Evolutionary conservation across 2,113 vertebrate genomes (phyloP), one percentile per base, ranked within the genome.

Genomic region (Bambusicola thoracicus): DNA sequence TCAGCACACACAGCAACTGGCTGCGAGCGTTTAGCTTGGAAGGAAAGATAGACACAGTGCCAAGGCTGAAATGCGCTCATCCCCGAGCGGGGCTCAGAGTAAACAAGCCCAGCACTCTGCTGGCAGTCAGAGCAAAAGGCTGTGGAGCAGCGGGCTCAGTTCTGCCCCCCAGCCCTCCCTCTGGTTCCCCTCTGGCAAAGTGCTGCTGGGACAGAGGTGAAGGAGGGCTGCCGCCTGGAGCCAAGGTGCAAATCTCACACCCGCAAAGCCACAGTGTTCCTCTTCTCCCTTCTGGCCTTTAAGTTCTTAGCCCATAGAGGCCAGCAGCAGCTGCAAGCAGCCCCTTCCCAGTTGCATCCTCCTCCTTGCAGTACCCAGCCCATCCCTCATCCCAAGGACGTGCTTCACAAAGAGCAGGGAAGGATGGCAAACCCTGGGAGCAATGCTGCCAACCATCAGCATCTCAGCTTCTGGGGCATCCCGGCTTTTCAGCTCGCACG

Each of bases 271-370:
- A 16, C 27, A 1, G 51, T 53, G 51, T 14, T 30, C 8, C 34
- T 34, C 16, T 34, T 21, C n/a, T 13, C 29, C 25, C 36, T 53
- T 53, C 51, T 53, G 51, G 27, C 25, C 27, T 53, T 53, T 53
- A 53, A 53, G 51, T 9, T 36, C 44, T 38, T 61, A 73, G 89
- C 15, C n/a, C 32, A 0, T 1, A 51, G 77, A 53, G 59, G 30
- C 44, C 56, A 0, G 18, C 6, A 2, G 0, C 0, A 18, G 66
- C 14, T 32, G 32, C 76, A 20, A 56, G 44, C 29, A 19, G 13
- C 7, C 22, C 25, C 32, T 32, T 22, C 67, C 18, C 0, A 0
- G 8, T 36, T 41, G 43, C 56, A 32, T 4, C 59, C 41, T 24
- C 65, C 38, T 30, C 1, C 1, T 63, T 3, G 36, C 63, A 29